Evolutionary conservation across 2,113 vertebrate genomes (phyloP).

Genomic region (Sakesphorus luctuosus): DNA sequence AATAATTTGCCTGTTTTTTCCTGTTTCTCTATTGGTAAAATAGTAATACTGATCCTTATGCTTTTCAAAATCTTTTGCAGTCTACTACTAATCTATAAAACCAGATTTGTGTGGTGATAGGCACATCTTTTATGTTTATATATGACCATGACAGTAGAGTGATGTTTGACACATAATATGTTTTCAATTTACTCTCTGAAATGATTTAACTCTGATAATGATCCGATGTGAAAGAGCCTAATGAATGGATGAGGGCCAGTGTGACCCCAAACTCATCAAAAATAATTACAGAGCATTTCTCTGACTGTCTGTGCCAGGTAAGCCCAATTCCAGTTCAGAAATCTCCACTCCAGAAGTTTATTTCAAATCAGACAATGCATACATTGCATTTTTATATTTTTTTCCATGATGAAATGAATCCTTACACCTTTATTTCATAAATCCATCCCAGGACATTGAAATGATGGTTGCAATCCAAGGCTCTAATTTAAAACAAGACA

Average conservation of each 20-base stretch:
- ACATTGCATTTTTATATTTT: not conserved
- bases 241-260: not conserved
- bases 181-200: not conserved
- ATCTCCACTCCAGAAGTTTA: not conserved
- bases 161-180: not conserved
- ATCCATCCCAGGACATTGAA: not conserved
- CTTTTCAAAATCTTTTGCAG: not conserved
- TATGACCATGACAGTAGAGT: not conserved
- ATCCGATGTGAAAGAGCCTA: not conserved
- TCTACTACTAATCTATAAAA: not conserved
- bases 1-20: not conserved
- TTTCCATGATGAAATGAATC: not conserved
- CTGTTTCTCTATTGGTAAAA: not conserved
- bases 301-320: not conserved
- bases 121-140: not conserved
- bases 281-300: not conserved
- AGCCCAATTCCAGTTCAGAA: not conserved
- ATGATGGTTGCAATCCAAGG: not conserved
- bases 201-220: not conserved
- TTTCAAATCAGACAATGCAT: not conserved
- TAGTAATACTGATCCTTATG: no score
- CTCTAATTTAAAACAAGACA: not conserved
- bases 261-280: not conserved
- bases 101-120: not conserved
- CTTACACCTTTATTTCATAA: not conserved